A percentile compares a stretch with the other conserved stretches of the same genome.
phyloP scores from a whole-genome alignment of 2,113 vertebrate species.

The Seriola rivoliana region DNA sequence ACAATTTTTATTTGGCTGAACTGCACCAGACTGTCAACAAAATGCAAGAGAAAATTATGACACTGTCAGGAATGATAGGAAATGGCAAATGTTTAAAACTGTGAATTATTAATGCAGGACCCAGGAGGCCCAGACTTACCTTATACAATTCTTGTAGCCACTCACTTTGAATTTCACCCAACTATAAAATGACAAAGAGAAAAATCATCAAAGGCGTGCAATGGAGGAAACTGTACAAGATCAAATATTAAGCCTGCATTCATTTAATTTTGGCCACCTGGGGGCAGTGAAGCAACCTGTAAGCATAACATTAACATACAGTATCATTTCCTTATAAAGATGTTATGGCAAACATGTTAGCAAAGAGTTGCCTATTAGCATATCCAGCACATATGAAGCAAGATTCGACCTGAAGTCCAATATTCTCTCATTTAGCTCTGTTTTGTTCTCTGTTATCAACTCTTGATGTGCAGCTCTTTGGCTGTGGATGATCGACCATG shows the following conservation, averaged over 20 bases:
- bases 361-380: too few species aligned
- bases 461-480: too few species aligned
- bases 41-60: not conserved
- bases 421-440: not conserved
- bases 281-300: not conserved
- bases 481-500: not conserved
- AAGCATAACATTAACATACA: not conserved
- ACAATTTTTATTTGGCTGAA: not conserved
- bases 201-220: not conserved
- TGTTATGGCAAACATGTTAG: not conserved
- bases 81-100: conserved; percentile 3
- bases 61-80: not conserved
- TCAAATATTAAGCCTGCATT: not conserved
- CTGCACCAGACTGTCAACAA: not conserved
- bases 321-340: not conserved
- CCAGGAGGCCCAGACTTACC: conserved; percentile 65
- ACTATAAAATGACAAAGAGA: conserved; percentile 65
- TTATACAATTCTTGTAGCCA: conserved; percentile 86
- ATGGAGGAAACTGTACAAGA: not conserved
- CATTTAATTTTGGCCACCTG: not conserved
- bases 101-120: not conserved
- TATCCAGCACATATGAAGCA: not conserved
- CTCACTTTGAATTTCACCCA: conserved; percentile 82
- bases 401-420: not conserved
- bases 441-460: not conserved